These are phyloP conservation scores for Nudaria mundana DNA, from an alignment of 2,888 invertebrate species.

Conservation along the genomic window DNA sequence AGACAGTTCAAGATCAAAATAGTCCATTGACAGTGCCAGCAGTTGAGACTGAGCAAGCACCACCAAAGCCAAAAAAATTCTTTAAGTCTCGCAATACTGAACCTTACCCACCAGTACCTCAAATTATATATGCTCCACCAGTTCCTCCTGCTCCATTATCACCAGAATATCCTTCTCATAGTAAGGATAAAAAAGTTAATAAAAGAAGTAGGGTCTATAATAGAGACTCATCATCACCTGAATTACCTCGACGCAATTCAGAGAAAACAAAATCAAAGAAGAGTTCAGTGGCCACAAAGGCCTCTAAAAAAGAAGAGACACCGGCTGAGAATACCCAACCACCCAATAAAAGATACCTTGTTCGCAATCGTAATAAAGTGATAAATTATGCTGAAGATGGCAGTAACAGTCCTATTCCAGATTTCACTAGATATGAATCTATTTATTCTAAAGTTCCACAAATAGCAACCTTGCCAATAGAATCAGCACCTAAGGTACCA, in stretches of 20 bases:
- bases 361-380: constrained; percentile 81
- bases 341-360: constrained; percentile 75
- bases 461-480: constrained; percentile 39
- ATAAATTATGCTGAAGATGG: constrained; percentile 85
- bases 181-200: constrained; percentile 63
- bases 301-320: constrained; percentile 67
- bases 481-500: constrained; percentile 55
- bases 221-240: constrained; percentile 74
- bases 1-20: constrained; percentile 77
- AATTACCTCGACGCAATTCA: constrained; percentile 67
- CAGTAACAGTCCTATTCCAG: constrained; percentile 76
- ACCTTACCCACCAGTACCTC: constrained; percentile 78
- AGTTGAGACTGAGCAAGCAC: constrained; percentile 74
- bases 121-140: constrained; percentile 76
- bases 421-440: constrained; percentile 63
- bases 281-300: constrained; percentile 65
- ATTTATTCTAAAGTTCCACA: constrained; percentile 35
- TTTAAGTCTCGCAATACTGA: constrained; percentile 92
- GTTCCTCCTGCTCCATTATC: constrained; percentile 69
- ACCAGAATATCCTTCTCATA: constrained; percentile 67
- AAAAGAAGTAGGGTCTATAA: constrained; percentile 64
- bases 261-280: constrained; percentile 69
- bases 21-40: constrained; percentile 78
- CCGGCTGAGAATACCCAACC: constrained; percentile 65
- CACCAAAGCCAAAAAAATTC: constrained; percentile 92